phyloP scores from a whole-genome alignment of 2,113 vertebrate genomes.

The Crotophaga sulcirostris region DNA sequence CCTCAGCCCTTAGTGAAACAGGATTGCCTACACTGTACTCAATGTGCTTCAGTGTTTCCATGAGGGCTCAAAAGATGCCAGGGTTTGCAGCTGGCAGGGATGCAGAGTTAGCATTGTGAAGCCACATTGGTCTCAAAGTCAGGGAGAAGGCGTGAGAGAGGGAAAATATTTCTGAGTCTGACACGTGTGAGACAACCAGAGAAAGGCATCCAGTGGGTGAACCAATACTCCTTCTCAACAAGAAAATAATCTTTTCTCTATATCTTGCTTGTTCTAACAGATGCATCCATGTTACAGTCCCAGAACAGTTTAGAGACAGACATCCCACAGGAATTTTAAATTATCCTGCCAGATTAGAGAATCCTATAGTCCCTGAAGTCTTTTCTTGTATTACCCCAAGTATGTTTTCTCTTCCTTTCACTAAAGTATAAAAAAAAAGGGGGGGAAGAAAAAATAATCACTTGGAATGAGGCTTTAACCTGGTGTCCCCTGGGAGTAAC shows the following conservation, averaged over 20 bases:
- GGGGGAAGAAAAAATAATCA: neutral
- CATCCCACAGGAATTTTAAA: neutral
- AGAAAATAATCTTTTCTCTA: neutral
- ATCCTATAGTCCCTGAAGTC: neutral
- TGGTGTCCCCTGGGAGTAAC: neutral
- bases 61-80: neutral
- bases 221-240: neutral
- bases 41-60: rapidly evolving
- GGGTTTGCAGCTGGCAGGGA: neutral
- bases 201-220: neutral
- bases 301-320: neutral
- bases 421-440: neutral
- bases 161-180: neutral
- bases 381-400: neutral
- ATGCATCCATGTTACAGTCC: neutral
- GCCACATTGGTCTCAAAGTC: neutral
- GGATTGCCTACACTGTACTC: neutral
- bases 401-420: neutral
- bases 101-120: neutral
- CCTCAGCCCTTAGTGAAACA: neutral
- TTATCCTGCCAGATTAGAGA: neutral
- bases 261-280: neutral
- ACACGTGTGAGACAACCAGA: neutral
- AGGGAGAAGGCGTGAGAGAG: neutral
- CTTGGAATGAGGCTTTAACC: neutral